Evolutionary conservation across 2,888 invertebrate species (phyloP).

Genomic region (Eristalinus sepulchralis): DNA sequence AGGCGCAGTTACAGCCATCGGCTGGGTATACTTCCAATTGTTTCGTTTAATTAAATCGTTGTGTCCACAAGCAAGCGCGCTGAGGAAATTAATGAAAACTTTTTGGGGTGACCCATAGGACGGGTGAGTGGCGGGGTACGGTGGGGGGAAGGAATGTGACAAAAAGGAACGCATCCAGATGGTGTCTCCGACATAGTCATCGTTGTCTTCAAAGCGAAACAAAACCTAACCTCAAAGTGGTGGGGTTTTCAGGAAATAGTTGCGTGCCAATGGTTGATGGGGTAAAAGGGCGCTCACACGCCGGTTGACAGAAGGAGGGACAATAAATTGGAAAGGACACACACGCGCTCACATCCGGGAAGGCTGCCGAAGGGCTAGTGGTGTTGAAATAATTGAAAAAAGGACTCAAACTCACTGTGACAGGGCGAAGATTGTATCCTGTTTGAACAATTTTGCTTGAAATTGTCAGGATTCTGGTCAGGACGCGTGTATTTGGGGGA

Average conservation of each 20-base stretch:
- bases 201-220: slow-evolving; percentile 8
- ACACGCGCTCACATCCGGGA: not conserved
- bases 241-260: slow-evolving; percentile 46
- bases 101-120: not conserved
- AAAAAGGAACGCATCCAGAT: slow-evolving; percentile 47
- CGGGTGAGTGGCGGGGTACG: not conserved
- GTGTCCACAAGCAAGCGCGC: slow-evolving; percentile 23
- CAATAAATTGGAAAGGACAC: slow-evolving; percentile 40
- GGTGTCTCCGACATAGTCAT: slow-evolving; percentile 24
- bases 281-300: not conserved
- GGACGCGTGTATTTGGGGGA: too few relatives aligned
- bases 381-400: slow-evolving; percentile 60
- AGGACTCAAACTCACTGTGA: slow-evolving; percentile 38
- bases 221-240: slow-evolving; percentile 50
- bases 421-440: slow-evolving; percentile 32
- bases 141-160: slow-evolving; percentile 15
- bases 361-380: not conserved
- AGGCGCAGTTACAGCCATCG: not conserved
- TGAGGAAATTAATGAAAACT: slow-evolving; percentile 61
- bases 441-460: slow-evolving; percentile 41
- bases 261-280: slow-evolving; percentile 19
- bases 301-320: not conserved
- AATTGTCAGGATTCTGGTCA: slow-evolving; percentile 16
- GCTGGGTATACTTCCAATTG: slow-evolving; percentile 32
- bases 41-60: slow-evolving; percentile 64